phyloP scores from a whole-genome alignment of 2,888 invertebrate genomes.

The Nezara viridula region DNA sequence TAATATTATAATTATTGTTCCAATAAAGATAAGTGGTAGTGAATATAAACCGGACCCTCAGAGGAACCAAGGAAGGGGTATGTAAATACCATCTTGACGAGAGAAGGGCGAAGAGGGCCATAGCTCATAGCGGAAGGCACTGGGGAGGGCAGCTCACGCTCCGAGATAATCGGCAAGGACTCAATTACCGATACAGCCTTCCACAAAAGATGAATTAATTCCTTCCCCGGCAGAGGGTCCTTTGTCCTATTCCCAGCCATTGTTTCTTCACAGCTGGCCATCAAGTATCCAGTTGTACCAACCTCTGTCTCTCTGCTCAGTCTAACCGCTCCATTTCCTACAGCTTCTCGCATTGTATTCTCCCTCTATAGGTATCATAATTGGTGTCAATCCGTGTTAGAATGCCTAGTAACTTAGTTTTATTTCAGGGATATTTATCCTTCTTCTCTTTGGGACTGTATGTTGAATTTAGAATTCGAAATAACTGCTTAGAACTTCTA shows the following conservation, averaged over 20 bases:
- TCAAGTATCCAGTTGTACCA: conserved; percentile 39
- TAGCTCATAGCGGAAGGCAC: background rate
- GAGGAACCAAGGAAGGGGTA: background rate
- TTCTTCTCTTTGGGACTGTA: background rate
- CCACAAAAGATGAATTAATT: conserved; percentile 55
- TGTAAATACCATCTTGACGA: background rate
- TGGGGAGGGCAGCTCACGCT: background rate
- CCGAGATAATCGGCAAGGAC: background rate
- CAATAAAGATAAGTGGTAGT: background rate
- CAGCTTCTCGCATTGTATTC: background rate
- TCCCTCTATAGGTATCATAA: background rate
- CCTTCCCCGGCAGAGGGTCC: conserved; percentile 29
- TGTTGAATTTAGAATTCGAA: background rate
- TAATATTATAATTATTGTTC: background rate
- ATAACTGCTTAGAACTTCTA: background rate
- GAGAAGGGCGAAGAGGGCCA: background rate
- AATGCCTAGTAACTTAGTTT: background rate
- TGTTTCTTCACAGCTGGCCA: conserved; percentile 50
- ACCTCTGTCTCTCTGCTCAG: background rate
- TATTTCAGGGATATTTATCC: background rate
- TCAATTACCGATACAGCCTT: conserved; percentile 22
- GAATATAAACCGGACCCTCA: background rate
- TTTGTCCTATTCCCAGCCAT: conserved; percentile 11
- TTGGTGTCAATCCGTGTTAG: background rate
- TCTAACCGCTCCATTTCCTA: background rate